Base-by-base conservation (phyloP, 2,888 invertebrate species). In the Cephus pygmeus region DNA sequence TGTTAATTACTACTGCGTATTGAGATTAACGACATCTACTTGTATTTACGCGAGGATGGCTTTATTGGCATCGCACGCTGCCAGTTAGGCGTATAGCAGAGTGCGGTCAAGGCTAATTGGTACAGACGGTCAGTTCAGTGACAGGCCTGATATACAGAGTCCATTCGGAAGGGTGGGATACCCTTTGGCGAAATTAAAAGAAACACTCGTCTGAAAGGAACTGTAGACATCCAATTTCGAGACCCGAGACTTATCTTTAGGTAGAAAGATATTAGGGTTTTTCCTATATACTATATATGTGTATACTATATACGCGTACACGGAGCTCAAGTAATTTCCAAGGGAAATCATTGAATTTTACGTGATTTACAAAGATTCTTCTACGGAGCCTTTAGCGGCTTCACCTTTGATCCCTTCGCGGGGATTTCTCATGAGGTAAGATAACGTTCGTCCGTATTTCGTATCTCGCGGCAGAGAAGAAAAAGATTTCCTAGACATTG, bases 1-100 rank as follows among this genome's bases (percentile, higher is more conserved):
- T 81, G 81, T 85, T 85, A 84, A 86, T 86, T 85, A 83, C 81
- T 73, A 73, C 79, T 80, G 77, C 76, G 76, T 81, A 86, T 86
- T 84, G 84, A 85, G 83, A 87, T 87, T 87, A 85, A 86, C 82
- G 81, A 82, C 83, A 86, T 83, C 77, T 84, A 77, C 76, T 80
- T 77, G 81, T 82, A 81, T 80, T 86, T 85, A 83, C 80, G 80
- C 69, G 79, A 81, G 80, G 76, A 84, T 82, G 82, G 78, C 81
- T 84, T 85, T 87, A 85, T 83, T 77, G 85, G 79, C 79, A 79
- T 75, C 76, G 78, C 79, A 75, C 69, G 79, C 56, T 81, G 40
- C 23, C 36, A 30, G 74, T 74, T 74, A 34, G 36, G n/a, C 35
- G 74, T 33, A 34, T 30, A n/a, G 34, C 12, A 6, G 33, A 74